Evolutionary conservation across 30 jellyfish, hydroid and myxozoan species (phyloP).

Genomic region (Sanderia malayensis): DNA sequence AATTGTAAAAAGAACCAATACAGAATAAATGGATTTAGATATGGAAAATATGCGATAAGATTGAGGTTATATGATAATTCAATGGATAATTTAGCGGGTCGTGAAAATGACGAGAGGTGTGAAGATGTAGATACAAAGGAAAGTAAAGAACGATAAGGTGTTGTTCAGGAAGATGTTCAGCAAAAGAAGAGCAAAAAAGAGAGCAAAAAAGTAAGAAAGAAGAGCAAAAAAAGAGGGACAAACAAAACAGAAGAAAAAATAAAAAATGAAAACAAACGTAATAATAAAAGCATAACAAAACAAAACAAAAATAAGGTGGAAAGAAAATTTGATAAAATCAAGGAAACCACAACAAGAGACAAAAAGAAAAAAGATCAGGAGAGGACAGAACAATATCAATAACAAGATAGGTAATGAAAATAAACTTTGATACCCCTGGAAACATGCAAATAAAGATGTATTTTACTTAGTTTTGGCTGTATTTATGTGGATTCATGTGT

Average conservation of each 20-base stretch:
- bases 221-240: not conserved
- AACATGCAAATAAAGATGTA: too few species aligned
- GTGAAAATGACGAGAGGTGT: not conserved
- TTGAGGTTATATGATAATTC: not conserved
- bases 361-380: not conserved
- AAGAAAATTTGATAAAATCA: too few species aligned
- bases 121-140: too few species aligned
- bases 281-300: too few species aligned
- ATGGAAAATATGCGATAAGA: not conserved
- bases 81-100: not conserved
- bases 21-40: not conserved
- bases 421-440: too few species aligned
- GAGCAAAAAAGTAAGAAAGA: not conserved
- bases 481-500: too few species aligned
- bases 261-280: not conserved
- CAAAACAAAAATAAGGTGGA: too few species aligned
- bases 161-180: not conserved
- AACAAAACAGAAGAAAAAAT: not conserved
- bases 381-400: too few species aligned
- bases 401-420: too few species aligned
- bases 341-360: not conserved
- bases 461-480: too few species aligned
- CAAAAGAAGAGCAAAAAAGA: not conserved
- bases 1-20: too few species aligned
- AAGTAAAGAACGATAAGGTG: not conserved